Evolutionary conservation across 2,797 vertebrate genomes (phyloP).

Genomic region (Pachyuromys duprasi): DNA sequence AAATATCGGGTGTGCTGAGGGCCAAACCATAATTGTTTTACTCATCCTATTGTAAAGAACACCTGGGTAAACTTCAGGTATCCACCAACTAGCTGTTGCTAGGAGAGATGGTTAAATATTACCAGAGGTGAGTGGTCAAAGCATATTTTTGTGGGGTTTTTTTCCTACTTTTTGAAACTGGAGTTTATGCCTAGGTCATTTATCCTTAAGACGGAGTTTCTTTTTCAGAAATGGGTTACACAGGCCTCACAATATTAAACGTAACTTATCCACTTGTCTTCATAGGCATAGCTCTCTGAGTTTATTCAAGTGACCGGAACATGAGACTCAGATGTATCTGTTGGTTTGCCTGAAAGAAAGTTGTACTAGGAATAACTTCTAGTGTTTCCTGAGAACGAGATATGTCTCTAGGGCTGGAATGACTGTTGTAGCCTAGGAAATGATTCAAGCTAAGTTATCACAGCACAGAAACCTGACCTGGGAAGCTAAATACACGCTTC

Average conservation of each 20-base stretch:
- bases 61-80: no score
- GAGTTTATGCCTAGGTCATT: no score
- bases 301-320: neutral
- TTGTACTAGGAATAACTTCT: neutral
- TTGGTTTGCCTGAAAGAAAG: slow-evolving; percentile 2
- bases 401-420: neutral
- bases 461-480: neutral
- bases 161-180: no score
- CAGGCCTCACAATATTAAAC: neutral
- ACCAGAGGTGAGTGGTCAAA: no score
- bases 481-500: neutral
- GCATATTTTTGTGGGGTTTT: no score
- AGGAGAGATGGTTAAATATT: no score
- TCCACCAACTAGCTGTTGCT: no score
- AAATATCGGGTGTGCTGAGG: no score
- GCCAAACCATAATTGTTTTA: no score
- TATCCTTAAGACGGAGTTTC: no score
- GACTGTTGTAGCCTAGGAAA: neutral
- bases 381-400: neutral
- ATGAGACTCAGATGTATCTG: neutral
- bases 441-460: neutral
- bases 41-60: no score
- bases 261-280: neutral
- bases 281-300: neutral
- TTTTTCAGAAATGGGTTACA: no score